phyloP scores from a whole-genome alignment of 2,797 vertebrate species.

The Dromococcyx pavoninus region DNA sequence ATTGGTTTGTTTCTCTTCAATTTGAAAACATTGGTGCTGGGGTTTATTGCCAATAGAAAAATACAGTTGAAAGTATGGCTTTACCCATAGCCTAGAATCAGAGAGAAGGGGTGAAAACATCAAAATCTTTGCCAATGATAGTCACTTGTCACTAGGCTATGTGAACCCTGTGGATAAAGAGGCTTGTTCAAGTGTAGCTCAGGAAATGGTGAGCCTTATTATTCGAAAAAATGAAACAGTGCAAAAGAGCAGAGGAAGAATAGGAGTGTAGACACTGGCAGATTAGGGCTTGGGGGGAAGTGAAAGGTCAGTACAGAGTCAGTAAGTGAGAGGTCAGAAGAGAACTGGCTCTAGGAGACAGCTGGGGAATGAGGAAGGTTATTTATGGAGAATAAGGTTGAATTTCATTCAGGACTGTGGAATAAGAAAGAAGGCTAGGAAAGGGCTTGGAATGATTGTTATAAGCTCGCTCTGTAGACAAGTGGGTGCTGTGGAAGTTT shows the following conservation, averaged over 20 bases:
- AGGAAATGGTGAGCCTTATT: not conserved
- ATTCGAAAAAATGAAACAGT: not conserved
- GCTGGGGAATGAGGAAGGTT: constrained; percentile 40
- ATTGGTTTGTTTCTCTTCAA: not conserved
- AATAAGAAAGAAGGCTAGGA: constrained; percentile 3
- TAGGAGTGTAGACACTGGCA: not conserved
- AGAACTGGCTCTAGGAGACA: constrained; percentile 27
- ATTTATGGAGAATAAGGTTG: constrained; percentile 42
- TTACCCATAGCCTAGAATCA: not conserved
- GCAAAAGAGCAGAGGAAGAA: constrained; percentile 40
- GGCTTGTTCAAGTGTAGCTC: not conserved
- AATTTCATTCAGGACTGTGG: constrained; percentile 35
- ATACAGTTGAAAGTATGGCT: not conserved
- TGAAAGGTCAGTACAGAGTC: constrained; percentile 39
- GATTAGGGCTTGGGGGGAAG: constrained; percentile 29
- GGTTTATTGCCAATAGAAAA: not conserved
- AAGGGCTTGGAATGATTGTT: not conserved
- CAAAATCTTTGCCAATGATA: not conserved
- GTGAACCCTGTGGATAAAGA: not conserved
- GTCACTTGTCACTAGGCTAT: not conserved
- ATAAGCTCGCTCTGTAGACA: not conserved
- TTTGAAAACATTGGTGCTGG: not conserved
- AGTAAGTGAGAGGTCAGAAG: constrained; percentile 39
- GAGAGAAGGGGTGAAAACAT: not conserved
- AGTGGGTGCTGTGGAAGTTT: not conserved